Evolutionary conservation across 23 tunicate species (phyloP).

Genomic region (Diplosoma virens): DNA sequence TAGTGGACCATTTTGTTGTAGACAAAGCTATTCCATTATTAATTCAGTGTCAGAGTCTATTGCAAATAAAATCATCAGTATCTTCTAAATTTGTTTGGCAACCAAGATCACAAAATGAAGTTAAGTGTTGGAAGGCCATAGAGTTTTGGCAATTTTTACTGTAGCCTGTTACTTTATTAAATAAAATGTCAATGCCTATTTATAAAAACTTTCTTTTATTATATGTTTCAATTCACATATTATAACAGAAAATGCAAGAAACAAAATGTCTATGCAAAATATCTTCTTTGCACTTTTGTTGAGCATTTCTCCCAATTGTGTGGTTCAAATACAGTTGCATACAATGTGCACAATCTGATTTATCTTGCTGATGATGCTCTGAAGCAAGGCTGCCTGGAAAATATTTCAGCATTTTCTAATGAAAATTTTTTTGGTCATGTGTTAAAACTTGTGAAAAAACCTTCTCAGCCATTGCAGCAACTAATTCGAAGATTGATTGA

Average conservation of each 20-base stretch:
- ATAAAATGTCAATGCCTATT: not conserved
- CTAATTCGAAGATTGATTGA: constrained; percentile 16
- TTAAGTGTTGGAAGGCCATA: constrained; percentile 47
- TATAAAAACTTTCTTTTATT: constrained; percentile 40
- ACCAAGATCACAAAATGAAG: constrained; percentile 39
- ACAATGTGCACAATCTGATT: constrained; percentile 38
- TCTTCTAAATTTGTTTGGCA: constrained; percentile 31
- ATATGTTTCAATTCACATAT: constrained; percentile 24
- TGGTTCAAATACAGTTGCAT: constrained; percentile 23
- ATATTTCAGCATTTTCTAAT: constrained; percentile 41
- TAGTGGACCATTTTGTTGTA: not conserved
- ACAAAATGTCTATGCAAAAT: not conserved
- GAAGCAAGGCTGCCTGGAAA: constrained; percentile 31
- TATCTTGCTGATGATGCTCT: constrained; percentile 29
- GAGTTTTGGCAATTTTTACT: constrained; percentile 45
- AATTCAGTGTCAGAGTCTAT: not conserved
- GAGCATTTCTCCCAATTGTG: constrained; percentile 17
- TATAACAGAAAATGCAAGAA: not conserved
- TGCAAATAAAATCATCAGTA: not conserved
- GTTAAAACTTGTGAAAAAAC: constrained; percentile 27
- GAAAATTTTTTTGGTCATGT: constrained; percentile 35
- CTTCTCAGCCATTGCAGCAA: constrained; percentile 39
- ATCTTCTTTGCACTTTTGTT: constrained; percentile 15
- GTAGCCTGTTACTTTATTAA: constrained; percentile 19
- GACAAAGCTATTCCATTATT: not conserved